phyloP scores from a whole-genome alignment of 1,140 invertebrate genomes.

The Paralvinella palmiformis region DNA sequence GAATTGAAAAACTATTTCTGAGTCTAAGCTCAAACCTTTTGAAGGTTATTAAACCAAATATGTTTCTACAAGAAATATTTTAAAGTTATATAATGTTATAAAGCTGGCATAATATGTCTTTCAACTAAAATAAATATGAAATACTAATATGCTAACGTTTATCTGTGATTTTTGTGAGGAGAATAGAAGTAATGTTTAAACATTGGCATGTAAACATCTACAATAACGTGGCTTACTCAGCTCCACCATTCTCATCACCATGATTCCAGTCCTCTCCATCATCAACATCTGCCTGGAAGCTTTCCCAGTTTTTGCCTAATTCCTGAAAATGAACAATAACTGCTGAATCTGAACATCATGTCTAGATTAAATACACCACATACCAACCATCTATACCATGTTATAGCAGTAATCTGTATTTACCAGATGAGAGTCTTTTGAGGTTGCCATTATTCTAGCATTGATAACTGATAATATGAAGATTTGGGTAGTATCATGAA shows the following conservation, averaged over 20 bases:
- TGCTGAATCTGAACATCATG: not conserved
- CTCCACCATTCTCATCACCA: conserved; percentile 12
- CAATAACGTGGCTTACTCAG: conserved; percentile 19
- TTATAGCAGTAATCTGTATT: not conserved
- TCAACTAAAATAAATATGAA: not conserved
- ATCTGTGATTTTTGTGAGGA: not conserved
- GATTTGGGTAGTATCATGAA: too few relatives aligned
- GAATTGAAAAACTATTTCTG: too few relatives aligned
- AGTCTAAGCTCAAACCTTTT: too few relatives aligned
- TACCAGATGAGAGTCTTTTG: too few relatives aligned
- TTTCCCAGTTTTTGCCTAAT: conserved; percentile 53
- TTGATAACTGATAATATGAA: too few relatives aligned
- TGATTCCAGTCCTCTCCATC: conserved; percentile 12
- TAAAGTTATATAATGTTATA: too few relatives aligned
- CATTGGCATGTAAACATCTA: too few relatives aligned
- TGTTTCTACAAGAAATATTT: too few relatives aligned
- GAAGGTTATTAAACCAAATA: too few relatives aligned
- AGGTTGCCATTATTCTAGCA: too few relatives aligned
- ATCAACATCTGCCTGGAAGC: conserved; percentile 33
- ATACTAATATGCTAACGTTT: not conserved
- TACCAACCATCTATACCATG: not conserved
- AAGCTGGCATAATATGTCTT: not conserved
- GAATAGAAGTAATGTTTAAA: not conserved
- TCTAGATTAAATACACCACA: not conserved
- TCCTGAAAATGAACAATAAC: conserved; percentile 39